phyloP scores from a whole-genome alignment of 2,888 invertebrate genomes.

The Drosophila nigricruria region DNA sequence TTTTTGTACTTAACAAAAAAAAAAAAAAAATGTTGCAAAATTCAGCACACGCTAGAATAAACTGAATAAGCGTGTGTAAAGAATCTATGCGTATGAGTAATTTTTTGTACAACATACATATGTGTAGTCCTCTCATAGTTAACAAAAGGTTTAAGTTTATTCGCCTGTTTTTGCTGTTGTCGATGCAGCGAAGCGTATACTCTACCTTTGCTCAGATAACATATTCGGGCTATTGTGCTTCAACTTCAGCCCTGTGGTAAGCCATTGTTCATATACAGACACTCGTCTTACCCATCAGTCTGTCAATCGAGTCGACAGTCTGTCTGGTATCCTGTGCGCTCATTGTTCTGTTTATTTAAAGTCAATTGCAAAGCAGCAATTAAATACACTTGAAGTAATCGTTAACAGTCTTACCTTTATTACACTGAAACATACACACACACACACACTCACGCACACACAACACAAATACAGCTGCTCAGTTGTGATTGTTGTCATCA shows the following conservation, averaged over 20 bases:
- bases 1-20: background rate
- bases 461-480: background rate
- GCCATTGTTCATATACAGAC: conserved; percentile 24
- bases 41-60: conserved; percentile 1
- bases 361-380: conserved; percentile 57
- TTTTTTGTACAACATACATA: conserved; percentile 6
- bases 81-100: conserved; percentile 18
- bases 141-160: conserved; percentile 35
- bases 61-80: conserved; percentile 5
- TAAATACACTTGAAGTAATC: conserved; percentile 65
- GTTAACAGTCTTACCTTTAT: conserved; percentile 33
- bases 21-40: background rate
- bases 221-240: conserved; percentile 35
- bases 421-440: conserved; percentile 5
- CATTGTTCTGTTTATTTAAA: conserved; percentile 51
- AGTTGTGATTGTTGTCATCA: conserved; percentile 42
- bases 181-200: conserved; percentile 42
- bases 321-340: conserved; percentile 5
- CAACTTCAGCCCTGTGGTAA: conserved; percentile 33
- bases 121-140: conserved; percentile 1
- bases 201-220: conserved; percentile 46
- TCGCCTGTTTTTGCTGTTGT: conserved; percentile 15
- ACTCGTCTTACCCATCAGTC: background rate
- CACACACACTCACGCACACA: conserved; percentile 2
- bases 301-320: conserved; percentile 1